phyloP scores from a whole-genome alignment of 2,797 vertebrate species.

The Pteronotus mesoamericanus region DNA sequence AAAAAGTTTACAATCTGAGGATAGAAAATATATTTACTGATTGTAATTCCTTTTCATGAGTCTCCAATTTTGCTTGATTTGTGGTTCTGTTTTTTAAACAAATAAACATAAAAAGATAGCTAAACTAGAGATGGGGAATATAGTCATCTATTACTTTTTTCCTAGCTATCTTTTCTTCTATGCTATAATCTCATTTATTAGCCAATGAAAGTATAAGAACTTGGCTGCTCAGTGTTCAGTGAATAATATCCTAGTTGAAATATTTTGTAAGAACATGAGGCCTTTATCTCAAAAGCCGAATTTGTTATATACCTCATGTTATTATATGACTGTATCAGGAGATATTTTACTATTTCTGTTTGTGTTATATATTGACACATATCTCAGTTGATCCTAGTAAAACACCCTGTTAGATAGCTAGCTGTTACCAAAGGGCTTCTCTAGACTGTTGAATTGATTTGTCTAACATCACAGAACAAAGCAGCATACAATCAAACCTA shows the following conservation, averaged over 20 bases:
- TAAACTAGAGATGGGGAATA: not conserved
- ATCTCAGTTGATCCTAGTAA: not conserved
- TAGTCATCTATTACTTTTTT: not conserved
- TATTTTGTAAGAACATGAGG: not conserved
- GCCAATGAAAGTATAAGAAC: not conserved
- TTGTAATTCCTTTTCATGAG: not conserved
- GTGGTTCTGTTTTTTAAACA: not conserved
- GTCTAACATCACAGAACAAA: not conserved
- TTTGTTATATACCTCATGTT: not conserved
- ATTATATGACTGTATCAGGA: not conserved
- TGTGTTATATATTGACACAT: not conserved
- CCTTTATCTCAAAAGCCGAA: not conserved
- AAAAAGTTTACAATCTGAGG: not conserved
- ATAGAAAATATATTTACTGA: not conserved
- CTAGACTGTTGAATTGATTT: not conserved
- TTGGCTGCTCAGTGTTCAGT: not conserved
- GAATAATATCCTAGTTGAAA: not conserved
- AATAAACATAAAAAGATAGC: not conserved
- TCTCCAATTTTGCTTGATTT: not conserved
- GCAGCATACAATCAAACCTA: not conserved
- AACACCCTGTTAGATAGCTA: not conserved
- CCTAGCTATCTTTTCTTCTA: not conserved
- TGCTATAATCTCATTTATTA: not conserved
- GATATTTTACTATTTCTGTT: not conserved
- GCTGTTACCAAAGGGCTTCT: not conserved